These are phyloP conservation scores for Sminthopsis crassicaudata DNA, from an alignment of 2,113 vertebrate genomes.

Conservation along the genomic window DNA sequence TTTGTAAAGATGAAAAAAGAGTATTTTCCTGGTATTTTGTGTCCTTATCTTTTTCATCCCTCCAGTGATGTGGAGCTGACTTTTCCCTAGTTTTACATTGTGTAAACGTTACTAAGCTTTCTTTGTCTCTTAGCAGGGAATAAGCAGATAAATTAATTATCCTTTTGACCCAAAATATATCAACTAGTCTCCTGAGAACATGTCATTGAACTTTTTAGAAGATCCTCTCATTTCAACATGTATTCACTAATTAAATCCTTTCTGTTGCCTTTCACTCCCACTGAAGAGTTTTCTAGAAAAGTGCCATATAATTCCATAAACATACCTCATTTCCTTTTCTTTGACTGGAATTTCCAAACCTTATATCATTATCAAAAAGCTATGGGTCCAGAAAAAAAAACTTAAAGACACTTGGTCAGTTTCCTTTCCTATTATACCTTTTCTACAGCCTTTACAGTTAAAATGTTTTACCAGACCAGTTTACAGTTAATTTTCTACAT, in stretches of 20 bases:
- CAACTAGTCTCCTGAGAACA: background rate
- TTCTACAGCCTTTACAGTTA: background rate
- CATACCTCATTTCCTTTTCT: background rate
- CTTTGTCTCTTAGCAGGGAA: background rate
- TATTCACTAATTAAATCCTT: background rate
- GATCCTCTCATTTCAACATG: background rate
- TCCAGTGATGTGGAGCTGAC: background rate
- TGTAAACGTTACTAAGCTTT: background rate
- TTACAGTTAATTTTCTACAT: slow-evolving; percentile 3
- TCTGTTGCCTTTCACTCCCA: background rate
- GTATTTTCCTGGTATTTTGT: background rate
- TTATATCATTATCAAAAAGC: slow-evolving; percentile 16
- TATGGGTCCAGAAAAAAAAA: slow-evolving; percentile 1
- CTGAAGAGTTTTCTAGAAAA: background rate
- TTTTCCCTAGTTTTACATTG: background rate
- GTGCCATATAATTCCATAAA: background rate
- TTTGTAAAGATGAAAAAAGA: slow-evolving; percentile 54
- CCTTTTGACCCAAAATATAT: background rate
- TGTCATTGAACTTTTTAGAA: background rate
- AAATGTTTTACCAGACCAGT: background rate
- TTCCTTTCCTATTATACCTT: background rate
- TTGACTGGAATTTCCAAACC: slow-evolving; percentile 16
- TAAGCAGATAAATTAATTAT: background rate
- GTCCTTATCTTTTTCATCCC: slow-evolving; percentile 18
- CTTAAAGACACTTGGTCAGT: background rate